phyloP scores from a whole-genome alignment of 2,888 invertebrate genomes.

The Brachyptera putata region DNA sequence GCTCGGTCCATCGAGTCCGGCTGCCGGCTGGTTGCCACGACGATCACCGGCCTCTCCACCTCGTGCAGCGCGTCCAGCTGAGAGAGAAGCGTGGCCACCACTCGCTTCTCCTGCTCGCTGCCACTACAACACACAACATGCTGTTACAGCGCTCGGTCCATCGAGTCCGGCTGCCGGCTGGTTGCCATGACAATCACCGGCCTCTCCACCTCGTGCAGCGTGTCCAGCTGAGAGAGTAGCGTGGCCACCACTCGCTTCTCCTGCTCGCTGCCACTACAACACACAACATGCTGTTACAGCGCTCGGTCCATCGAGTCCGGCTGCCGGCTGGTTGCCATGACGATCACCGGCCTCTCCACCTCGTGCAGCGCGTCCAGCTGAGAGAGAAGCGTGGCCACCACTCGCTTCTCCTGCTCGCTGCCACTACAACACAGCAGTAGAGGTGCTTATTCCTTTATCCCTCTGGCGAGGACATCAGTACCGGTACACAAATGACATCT shows the following conservation, averaged over 20 bases:
- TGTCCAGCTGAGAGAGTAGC: conserved; percentile 57
- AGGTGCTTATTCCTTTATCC: no score
- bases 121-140: conserved; percentile 45
- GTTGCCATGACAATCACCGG: conserved; percentile 70
- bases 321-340: conserved; percentile 75
- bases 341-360: conserved; percentile 52
- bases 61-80: conserved; percentile 58
- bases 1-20: conserved; percentile 70
- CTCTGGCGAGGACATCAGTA: no score
- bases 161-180: conserved; percentile 67
- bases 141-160: conserved; percentile 71
- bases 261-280: conserved; percentile 55
- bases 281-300: conserved; percentile 58
- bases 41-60: conserved; percentile 52
- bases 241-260: conserved; percentile 69
- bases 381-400: conserved; percentile 60
- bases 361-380: conserved; percentile 58
- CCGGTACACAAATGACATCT: no score
- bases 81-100: conserved; percentile 60
- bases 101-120: conserved; percentile 67
- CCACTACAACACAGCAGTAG: conserved; percentile 42
- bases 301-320: conserved; percentile 70
- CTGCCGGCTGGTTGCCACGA: conserved; percentile 75
- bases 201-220: conserved; percentile 48
- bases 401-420: conserved; percentile 67